Conservation (phyloP, 2,888 invertebrate genomes). For the Leuctra nigra region DNA sequence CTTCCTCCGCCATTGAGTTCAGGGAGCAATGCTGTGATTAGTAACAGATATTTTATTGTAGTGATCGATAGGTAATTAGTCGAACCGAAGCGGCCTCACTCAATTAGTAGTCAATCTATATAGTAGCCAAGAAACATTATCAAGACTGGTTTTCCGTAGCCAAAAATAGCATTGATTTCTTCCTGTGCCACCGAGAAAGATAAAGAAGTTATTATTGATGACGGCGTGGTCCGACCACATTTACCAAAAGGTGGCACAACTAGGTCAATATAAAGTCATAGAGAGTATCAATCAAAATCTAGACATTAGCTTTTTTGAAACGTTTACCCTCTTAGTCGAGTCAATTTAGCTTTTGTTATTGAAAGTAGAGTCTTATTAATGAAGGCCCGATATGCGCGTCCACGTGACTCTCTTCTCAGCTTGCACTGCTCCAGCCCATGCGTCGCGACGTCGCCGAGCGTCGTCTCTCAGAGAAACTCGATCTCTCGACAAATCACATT, state of each 20-base stretch:
- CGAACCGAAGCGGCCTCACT: constrained; percentile 27
- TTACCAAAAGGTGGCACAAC: neutral
- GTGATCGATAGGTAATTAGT: constrained; percentile 20
- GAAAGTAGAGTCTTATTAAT: neutral
- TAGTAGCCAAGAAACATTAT: neutral
- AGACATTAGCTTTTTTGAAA: constrained; percentile 13
- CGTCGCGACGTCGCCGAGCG: neutral
- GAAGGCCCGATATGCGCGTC: neutral
- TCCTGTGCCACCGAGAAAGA: neutral
- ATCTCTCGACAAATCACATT: neutral
- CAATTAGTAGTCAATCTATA: constrained; percentile 10
- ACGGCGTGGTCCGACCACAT: neutral
- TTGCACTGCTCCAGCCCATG: constrained; percentile 2
- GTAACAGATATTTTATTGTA: constrained; percentile 16
- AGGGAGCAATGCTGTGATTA: constrained; percentile 25
- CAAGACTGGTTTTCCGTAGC: constrained; percentile 20
- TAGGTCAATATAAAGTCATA: neutral
- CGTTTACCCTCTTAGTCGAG: constrained; percentile 10
- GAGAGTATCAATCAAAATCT: constrained; percentile 7
- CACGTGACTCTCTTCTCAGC: neutral
- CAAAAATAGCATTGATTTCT: neutral
- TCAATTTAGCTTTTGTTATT: neutral
- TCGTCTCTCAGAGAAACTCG: neutral
- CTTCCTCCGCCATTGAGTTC: constrained; percentile 19
- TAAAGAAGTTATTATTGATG: neutral